A percentile compares a stretch with the other conserved stretches of the same genome.
Conservation (phyloP, 2,797 vertebrate species). For the Intellagama lesueurii region DNA sequence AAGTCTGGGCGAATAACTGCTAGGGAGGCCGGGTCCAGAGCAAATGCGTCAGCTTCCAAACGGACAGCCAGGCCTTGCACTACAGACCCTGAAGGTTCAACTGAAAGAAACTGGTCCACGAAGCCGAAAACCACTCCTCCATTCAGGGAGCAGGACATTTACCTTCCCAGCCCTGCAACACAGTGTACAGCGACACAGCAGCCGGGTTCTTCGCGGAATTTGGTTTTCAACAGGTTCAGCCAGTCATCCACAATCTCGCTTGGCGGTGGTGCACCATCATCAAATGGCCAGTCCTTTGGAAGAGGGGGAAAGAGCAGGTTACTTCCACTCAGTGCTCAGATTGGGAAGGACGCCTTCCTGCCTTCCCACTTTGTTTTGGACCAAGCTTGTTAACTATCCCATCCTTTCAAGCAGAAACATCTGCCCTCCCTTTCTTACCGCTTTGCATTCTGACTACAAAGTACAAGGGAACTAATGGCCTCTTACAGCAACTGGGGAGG, state of each 20-base stretch:
- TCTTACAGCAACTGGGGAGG: not conserved
- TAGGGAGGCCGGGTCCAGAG: not conserved
- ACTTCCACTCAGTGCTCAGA: not conserved
- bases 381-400: not conserved
- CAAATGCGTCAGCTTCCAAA: not conserved
- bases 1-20: not conserved
- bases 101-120: not conserved
- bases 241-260: conserved; percentile 97
- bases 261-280: conserved; percentile 95
- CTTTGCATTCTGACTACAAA: not conserved
- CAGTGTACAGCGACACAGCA: conserved; percentile 98
- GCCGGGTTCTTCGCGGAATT: conserved; percentile 94
- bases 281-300: conserved; percentile 96
- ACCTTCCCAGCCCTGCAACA: conserved; percentile 94
- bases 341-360: not conserved
- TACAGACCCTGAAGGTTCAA: not conserved
- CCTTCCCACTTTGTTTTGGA: not conserved
- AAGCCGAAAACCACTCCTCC: not conserved
- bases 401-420: not conserved
- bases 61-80: not conserved
- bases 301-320: not conserved
- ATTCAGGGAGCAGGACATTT: conserved; percentile 9
- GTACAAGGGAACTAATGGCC: no score
- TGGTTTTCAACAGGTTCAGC: conserved; percentile 94
- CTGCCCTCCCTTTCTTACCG: not conserved